Base-by-base conservation (phyloP, 2,113 vertebrate genomes). In the Machaerirhynchus nigripectus region DNA sequence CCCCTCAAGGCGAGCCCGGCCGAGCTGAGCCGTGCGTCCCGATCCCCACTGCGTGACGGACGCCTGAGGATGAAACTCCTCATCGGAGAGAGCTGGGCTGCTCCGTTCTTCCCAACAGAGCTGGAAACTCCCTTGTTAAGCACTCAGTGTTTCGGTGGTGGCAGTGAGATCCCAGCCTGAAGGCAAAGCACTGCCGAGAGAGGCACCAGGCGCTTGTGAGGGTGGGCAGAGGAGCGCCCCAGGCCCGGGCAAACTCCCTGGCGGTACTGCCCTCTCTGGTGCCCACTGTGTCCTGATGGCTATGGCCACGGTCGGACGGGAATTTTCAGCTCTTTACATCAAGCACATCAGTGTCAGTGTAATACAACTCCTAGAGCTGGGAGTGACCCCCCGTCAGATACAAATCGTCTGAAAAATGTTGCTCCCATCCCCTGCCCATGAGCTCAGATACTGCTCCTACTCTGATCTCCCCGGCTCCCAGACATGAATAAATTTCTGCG, bases 371-470 rank as follows among this genome's bases (percentile, higher is more conserved):
- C 63, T 59, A 49, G 23, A 86, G 39, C 18, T 16, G 18, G 22
- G 73, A 68, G 40, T 56, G 49, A 46, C 24, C 16, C 42, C 21
- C 21, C 64, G 40, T 16, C 44, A 27, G 14, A 56, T 44, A 64
- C 35, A 52, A 82, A 37, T 2, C 24, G 40, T 10, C 33, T 68
- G 47, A 19, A 40, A 79, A 82, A 22, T 8, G 2, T 10, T 46
- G 12, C 37, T 76, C 27, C 70, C 46, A 13, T 50, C 13, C 30
- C 53, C n/a, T 84, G 40, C 8, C 44, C 27, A 1, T 28, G 31
- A 22, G 1, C 44, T 59, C 7, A 0, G 15, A 30, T 11, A 9
- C 27, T 3, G 2, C 30, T 4, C 2, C 37, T 4, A 0, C 31
- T 44, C 63, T 3, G 11, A 40, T 44, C 22, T 57, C 28, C 39